These are phyloP conservation scores for Phyllotreta cruciferae DNA, from an alignment of 2,888 invertebrate genomes.

Conservation along the genomic window DNA sequence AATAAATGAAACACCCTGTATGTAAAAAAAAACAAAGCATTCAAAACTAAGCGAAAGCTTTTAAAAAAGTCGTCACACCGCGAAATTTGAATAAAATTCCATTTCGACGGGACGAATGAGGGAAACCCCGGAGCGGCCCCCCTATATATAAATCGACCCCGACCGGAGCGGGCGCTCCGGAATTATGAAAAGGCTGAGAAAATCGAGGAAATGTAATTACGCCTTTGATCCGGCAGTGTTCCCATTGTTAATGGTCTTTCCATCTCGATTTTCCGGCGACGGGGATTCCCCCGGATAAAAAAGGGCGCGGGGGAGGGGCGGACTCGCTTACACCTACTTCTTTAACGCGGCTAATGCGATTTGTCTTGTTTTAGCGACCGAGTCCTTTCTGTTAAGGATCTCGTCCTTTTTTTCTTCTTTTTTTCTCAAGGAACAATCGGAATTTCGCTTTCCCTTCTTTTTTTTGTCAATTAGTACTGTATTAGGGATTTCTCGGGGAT, in stretches of 20 bases:
- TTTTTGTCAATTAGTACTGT: constrained; percentile 7
- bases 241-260: constrained; percentile 19
- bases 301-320: background rate
- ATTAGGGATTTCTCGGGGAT: background rate
- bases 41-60: too few species aligned
- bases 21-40: too few species aligned
- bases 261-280: background rate
- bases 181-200: constrained; percentile 18
- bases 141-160: constrained; percentile 11
- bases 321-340: constrained; percentile 20
- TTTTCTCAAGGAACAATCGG: background rate
- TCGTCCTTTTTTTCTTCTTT: constrained; percentile 4
- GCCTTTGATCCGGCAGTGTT: constrained; percentile 13
- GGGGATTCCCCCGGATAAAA: too few species aligned
- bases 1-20: too few species aligned
- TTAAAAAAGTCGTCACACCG: too few species aligned
- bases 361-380: constrained; percentile 19
- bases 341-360: constrained; percentile 24
- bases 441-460: constrained; percentile 3
- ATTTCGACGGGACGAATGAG: background rate
- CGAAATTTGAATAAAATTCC: constrained; percentile 3
- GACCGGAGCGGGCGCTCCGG: constrained; percentile 2
- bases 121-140: constrained; percentile 6
- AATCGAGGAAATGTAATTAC: constrained; percentile 19
- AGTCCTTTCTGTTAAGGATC: constrained; percentile 5